Evolutionary conservation across 2,113 vertebrate genomes (phyloP).

Genomic region (Odocoileus hemionus): DNA sequence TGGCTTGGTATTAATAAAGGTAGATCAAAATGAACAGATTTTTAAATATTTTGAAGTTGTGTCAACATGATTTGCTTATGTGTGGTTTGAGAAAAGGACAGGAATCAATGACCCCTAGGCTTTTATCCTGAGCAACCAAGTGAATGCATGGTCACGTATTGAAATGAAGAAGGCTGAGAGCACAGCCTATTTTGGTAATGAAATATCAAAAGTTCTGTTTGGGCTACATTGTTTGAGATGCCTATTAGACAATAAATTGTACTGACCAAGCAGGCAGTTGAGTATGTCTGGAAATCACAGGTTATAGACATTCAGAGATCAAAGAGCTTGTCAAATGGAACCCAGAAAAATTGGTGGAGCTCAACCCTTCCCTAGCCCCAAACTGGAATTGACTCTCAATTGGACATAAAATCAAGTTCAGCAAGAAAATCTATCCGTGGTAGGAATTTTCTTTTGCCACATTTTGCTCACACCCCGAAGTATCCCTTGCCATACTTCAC

Average conservation of each 20-base stretch:
- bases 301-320: background rate
- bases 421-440: background rate
- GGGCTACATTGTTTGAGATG: background rate
- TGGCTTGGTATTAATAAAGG: background rate
- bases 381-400: background rate
- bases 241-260: background rate
- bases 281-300: background rate
- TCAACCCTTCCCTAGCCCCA: background rate
- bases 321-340: background rate
- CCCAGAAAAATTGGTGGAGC: background rate
- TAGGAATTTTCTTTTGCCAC: background rate
- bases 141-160: background rate
- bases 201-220: background rate
- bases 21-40: background rate
- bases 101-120: background rate
- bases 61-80: background rate
- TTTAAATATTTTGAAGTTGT: background rate
- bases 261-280: background rate
- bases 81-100: background rate
- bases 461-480: background rate
- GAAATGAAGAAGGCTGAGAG: background rate
- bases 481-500: background rate
- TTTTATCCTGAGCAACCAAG: background rate
- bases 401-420: background rate
- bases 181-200: background rate